Evolutionary conservation across 2,888 invertebrate species (phyloP), one percentile per base, ranked within the genome.

Genomic region (Mystacides longicornis): DNA sequence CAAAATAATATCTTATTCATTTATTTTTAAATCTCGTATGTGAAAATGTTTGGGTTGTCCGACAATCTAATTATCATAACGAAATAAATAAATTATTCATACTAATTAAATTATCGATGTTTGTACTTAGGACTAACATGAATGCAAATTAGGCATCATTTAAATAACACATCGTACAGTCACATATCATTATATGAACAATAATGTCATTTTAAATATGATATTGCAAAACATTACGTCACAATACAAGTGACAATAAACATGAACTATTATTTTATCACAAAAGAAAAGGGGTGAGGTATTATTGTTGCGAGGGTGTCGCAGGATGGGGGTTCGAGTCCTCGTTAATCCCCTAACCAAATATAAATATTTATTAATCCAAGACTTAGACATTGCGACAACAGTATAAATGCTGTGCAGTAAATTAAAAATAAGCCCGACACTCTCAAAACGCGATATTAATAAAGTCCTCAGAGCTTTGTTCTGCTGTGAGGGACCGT

Each of bases 321-420:
- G 37, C n/a, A n/a, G n/a, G n/a, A n/a, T 27, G 14, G 37, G 43
- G 45, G 52, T 45, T 37, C 49, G 51, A 37, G 37, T 37, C 45
- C 45, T 21, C 45, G 21, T 21, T 21, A 20, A 56, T 56, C 56
- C 56, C 56, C 47, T 54, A 31, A 37, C 23, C 55, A 51, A 54
- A 59, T 59, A 57, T 59, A 57, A 58, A 58, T 58, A 59, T 59
- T 59, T 59, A 59, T 59, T 59, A 57, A 54, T 48, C 33, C 53
- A 42, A 54, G 27, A 54, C 51, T 51, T 43, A 23, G 27, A 37
- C 51, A 31, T 51, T 33, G 22, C 18, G 23, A 43, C 31, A 47
- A 47, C 53, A 16, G n/a, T n/a, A n/a, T n/a, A n/a, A n/a, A n/a
- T 42, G 49, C 18, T 20, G 18, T 19, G 21, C 45, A 45, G 45